phyloP scores from a whole-genome alignment of 2,113 vertebrate species.

The Sylvia atricapilla region DNA sequence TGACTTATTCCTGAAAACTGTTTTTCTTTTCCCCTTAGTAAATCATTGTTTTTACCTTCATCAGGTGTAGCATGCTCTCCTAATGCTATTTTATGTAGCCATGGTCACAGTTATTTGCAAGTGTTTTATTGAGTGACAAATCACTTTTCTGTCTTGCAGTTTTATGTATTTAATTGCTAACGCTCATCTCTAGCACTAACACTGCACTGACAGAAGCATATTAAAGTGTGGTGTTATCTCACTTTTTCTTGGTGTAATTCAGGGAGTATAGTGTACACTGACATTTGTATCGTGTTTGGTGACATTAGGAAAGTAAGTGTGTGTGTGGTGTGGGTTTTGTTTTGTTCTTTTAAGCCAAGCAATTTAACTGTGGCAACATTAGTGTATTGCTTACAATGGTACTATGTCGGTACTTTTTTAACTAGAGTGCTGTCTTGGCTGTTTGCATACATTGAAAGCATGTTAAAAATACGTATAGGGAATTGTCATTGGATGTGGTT shows the following conservation, averaged over 20 bases:
- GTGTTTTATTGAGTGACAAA: not conserved
- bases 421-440: not conserved
- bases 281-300: not conserved
- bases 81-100: not conserved
- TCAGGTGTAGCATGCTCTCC: not conserved
- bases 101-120: not conserved
- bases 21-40: not conserved
- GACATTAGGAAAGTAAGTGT: not conserved
- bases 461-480: not conserved
- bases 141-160: not conserved
- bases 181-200: not conserved
- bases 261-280: accelerated
- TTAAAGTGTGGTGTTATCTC: not conserved
- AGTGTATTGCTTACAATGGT: not conserved
- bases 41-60: not conserved
- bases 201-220: not conserved
- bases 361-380: not conserved
- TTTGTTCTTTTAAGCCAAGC: not conserved
- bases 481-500: not conserved
- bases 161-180: not conserved
- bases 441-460: not conserved
- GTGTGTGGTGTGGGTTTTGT: not conserved
- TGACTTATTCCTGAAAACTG: not conserved
- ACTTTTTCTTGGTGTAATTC: not conserved
- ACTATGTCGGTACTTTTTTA: not conserved